Conservation (phyloP, 2,113 vertebrate species). For the Tachycineta bicolor region DNA sequence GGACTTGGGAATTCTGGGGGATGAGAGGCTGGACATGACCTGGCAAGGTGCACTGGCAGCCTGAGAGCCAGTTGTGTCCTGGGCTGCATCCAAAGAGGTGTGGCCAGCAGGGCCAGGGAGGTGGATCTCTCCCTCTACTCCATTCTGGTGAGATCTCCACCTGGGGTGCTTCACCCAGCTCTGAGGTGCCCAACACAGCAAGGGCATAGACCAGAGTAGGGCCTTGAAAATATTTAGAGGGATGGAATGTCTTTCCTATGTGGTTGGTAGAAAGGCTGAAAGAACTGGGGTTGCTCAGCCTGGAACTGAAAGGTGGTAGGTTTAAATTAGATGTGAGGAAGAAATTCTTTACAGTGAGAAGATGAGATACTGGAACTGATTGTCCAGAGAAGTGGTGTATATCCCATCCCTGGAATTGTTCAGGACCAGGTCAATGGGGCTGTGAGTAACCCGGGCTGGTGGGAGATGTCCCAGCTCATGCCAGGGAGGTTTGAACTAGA, state of each 20-base stretch:
- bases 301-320: background rate
- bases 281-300: background rate
- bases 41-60: accelerated
- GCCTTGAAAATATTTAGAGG: background rate
- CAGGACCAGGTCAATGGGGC: background rate
- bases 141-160: background rate
- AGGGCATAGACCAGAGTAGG: background rate
- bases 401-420: background rate
- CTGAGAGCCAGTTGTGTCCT: background rate
- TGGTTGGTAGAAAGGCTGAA: background rate
- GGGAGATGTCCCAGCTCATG: background rate
- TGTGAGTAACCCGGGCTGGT: background rate
- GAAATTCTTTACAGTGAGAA: background rate
- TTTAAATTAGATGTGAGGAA: background rate
- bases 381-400: background rate
- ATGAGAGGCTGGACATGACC: background rate
- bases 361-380: background rate
- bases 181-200: background rate
- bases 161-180: background rate
- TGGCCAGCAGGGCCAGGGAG: background rate
- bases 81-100: background rate
- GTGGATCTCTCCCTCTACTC: background rate
- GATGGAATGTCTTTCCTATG: background rate
- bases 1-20: background rate
- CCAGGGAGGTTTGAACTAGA: background rate